Percentiles rank a stretch among this genome's conserved stretches.
phyloP scores from a whole-genome alignment of 2,888 invertebrate species.

The Dryobota labecula region DNA sequence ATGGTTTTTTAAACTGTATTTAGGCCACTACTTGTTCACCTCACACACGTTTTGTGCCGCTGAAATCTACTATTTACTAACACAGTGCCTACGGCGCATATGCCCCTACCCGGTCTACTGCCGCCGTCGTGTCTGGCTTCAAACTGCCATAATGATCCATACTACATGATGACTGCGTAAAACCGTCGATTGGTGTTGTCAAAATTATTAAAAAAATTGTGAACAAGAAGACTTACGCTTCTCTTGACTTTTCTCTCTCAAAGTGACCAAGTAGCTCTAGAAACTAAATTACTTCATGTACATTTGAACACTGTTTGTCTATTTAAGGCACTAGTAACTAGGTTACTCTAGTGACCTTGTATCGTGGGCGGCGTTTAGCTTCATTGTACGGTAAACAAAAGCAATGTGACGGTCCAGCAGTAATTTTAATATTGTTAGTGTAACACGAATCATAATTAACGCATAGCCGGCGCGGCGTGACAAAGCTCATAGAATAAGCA shows the following conservation, averaged over 20 bases:
- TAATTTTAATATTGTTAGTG: not conserved
- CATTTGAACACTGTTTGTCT: not conserved
- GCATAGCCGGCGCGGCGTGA: too few relatives aligned
- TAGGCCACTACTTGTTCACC: not conserved
- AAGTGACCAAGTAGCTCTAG: not conserved
- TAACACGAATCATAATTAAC: not conserved
- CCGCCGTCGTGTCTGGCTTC: not conserved
- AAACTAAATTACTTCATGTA: not conserved
- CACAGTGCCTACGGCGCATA: not conserved
- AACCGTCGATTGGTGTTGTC: not conserved
- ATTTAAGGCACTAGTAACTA: not conserved
- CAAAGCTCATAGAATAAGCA: too few relatives aligned
- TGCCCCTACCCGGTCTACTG: not conserved
- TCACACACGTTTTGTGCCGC: not conserved
- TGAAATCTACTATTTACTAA: constrained; percentile 4
- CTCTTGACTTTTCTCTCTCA: not conserved
- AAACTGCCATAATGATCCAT: too few relatives aligned
- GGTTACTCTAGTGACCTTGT: not conserved
- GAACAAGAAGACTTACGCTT: too few relatives aligned
- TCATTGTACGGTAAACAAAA: not conserved
- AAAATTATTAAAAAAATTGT: not conserved
- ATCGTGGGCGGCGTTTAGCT: not conserved
- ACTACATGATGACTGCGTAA: not conserved
- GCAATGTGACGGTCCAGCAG: not conserved
- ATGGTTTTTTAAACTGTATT: not conserved